These are phyloP conservation scores for Microcaecilia unicolor DNA, from an alignment of 2,797 vertebrate species.

Conservation along the genomic window DNA sequence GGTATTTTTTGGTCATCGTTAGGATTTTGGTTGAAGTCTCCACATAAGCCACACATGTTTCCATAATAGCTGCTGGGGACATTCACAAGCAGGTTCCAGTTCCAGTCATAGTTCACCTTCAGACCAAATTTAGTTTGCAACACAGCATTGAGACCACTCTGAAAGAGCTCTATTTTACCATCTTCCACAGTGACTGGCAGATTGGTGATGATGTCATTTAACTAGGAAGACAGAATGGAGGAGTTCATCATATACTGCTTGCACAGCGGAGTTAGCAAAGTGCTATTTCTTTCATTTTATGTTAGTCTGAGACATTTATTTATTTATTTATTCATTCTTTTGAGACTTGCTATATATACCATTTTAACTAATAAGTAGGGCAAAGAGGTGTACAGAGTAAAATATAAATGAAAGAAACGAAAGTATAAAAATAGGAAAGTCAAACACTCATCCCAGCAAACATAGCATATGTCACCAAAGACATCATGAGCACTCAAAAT, in stretches of 20 bases:
- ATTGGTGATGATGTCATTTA: slow-evolving; percentile 24
- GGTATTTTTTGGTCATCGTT: slow-evolving; percentile 15
- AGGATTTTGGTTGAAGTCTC: slow-evolving; percentile 28
- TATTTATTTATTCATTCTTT: too few relatives aligned
- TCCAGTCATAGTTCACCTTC: slow-evolving; percentile 18
- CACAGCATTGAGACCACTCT: slow-evolving; percentile 1
- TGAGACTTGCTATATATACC: too few relatives aligned
- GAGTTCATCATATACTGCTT: not conserved
- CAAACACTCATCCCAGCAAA: too few relatives aligned
- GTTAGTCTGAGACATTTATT: too few relatives aligned
- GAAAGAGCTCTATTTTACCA: slow-evolving; percentile 2
- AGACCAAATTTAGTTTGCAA: slow-evolving; percentile 8
- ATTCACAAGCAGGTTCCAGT: slow-evolving; percentile 11
- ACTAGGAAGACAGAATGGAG: slow-evolving; percentile 1
- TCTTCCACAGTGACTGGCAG: slow-evolving; percentile 17
- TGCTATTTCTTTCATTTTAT: not conserved
- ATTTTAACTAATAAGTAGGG: too few relatives aligned
- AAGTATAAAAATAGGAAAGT: too few relatives aligned
- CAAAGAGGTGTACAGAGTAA: too few relatives aligned
- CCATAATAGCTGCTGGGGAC: slow-evolving; percentile 4
- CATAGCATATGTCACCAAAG: too few relatives aligned
- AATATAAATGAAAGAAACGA: too few relatives aligned
- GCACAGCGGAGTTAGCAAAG: not conserved
- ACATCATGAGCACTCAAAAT: not conserved
- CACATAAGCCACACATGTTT: slow-evolving; percentile 27